Percentiles rank a stretch among this genome's conserved stretches.
phyloP scores from a whole-genome alignment of 2,797 vertebrate genomes.

The Falco berigora region DNA sequence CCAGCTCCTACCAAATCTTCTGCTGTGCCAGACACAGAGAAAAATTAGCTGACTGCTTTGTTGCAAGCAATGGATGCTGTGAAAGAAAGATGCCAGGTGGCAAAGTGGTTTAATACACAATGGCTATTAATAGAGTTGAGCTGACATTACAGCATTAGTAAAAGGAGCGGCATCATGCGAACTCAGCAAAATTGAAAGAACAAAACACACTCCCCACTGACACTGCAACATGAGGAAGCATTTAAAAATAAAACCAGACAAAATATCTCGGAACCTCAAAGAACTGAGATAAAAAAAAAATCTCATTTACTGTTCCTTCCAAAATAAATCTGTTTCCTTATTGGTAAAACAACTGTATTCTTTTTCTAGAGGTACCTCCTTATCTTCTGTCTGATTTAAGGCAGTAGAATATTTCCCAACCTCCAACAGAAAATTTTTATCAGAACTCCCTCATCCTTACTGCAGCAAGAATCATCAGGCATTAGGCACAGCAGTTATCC shows the following conservation, averaged over 20 bases:
- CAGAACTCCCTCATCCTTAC: background rate
- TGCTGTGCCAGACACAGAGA: background rate
- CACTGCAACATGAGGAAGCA: background rate
- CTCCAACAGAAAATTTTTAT: background rate
- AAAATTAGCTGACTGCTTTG: constrained; percentile 9
- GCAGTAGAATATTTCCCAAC: background rate
- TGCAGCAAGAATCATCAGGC: background rate
- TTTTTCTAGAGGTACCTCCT: background rate
- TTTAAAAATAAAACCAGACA: background rate
- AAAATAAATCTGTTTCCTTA: background rate
- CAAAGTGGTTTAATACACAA: background rate
- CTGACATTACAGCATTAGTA: background rate
- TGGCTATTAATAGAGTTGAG: background rate
- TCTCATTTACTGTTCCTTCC: background rate
- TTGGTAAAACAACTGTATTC: background rate
- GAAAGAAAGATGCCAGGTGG: background rate
- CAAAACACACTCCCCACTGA: background rate
- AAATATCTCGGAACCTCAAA: background rate
- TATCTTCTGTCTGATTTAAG: background rate
- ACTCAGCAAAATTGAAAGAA: background rate
- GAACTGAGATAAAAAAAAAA: background rate
- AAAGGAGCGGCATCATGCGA: background rate
- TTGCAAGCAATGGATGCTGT: background rate
- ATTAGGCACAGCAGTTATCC: background rate
- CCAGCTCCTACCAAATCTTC: background rate